These are phyloP conservation scores for Sturnus vulgaris DNA, from an alignment of 2,113 vertebrate genomes.

Conservation along the genomic window DNA sequence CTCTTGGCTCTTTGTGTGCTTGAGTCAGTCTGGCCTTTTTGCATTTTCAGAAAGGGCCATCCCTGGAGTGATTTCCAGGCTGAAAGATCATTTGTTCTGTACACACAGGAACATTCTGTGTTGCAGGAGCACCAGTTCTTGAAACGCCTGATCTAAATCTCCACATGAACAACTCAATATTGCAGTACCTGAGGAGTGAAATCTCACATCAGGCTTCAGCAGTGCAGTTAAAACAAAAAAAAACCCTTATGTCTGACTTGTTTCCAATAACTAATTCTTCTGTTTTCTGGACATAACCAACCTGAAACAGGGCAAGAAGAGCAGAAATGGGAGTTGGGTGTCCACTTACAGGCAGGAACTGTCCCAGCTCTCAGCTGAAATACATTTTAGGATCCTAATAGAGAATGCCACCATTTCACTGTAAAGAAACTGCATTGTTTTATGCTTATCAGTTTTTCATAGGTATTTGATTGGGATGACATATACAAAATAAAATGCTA, in stretches of 20 bases:
- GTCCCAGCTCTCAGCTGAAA: neutral
- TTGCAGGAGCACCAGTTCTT: neutral
- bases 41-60: neutral
- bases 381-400: neutral
- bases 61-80: neutral
- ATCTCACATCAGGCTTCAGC: neutral
- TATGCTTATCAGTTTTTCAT: neutral
- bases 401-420: neutral
- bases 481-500: neutral
- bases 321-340: neutral
- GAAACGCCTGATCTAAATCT: neutral
- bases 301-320: neutral
- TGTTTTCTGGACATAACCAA: neutral
- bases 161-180: neutral
- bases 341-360: neutral
- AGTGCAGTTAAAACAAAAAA: neutral
- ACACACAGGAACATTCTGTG: neutral
- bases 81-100: neutral
- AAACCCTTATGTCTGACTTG: neutral
- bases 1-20: neutral
- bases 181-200: neutral
- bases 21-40: neutral
- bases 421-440: neutral
- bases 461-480: neutral
- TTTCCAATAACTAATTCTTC: neutral